A percentile compares a stretch with the other conserved stretches of the same genome.
Evolutionary conservation across 2,888 invertebrate species (phyloP).

Genomic region (Caenorhabditis sp.): DNA sequence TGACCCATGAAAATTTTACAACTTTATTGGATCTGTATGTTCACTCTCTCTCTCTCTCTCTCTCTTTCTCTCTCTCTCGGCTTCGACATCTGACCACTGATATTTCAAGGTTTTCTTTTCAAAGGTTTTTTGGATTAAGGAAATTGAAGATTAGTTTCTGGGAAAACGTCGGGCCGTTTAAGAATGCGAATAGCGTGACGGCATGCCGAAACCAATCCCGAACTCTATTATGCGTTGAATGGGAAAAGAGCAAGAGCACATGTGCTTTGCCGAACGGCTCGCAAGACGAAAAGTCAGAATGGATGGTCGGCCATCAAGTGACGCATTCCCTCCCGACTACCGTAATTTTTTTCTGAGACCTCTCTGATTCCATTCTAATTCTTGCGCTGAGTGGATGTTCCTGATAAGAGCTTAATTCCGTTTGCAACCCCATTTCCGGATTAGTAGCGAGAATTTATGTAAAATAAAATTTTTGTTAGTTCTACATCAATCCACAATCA

Average conservation of each 20-base stretch:
- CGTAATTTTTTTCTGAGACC: neutral
- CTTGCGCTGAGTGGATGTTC: too few species aligned
- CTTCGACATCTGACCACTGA: constrained; percentile 6
- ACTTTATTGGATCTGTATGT: constrained; percentile 7
- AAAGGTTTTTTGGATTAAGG: neutral
- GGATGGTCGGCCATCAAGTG: neutral
- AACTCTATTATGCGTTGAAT: constrained; percentile 1
- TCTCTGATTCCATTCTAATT: too few species aligned
- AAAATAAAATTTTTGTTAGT: neutral
- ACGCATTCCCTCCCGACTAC: too few species aligned
- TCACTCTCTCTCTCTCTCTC: neutral
- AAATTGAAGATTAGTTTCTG: neutral
- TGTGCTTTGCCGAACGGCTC: constrained; percentile 1
- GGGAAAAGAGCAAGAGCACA: neutral
- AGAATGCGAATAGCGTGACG: neutral
- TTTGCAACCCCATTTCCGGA: neutral
- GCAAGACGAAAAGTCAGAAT: neutral
- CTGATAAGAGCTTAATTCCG: too few species aligned
- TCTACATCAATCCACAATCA: neutral
- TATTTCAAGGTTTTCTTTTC: neutral
- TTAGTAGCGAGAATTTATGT: too few species aligned
- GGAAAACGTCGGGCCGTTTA: neutral
- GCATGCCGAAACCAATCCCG: constrained; percentile 3
- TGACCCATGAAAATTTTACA: constrained; percentile 36
- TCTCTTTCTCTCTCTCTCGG: constrained; percentile 5